Evolutionary conservation across 1,140 invertebrate genomes (phyloP), one percentile per base, ranked within the genome.

Genomic region (Sinella curviseta): DNA sequence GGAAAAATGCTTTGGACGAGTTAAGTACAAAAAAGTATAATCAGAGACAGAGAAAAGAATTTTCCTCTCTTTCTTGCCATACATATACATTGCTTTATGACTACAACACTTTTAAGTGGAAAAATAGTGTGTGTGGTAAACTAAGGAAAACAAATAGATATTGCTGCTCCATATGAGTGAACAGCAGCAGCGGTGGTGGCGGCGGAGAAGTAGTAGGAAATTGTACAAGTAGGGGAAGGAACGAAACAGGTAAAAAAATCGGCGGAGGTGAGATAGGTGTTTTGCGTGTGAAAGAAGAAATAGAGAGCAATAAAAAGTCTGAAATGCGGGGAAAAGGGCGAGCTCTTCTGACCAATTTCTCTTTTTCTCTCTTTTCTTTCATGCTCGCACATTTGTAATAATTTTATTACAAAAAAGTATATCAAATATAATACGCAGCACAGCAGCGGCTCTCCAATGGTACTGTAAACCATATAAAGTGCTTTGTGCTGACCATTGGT

Each of bases 201-300:
- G n/a, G n/a, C n/a, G n/a, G n/a, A n/a, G n/a, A n/a, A n/a, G n/a
- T n/a, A n/a, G n/a, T n/a, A n/a, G n/a, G n/a, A n/a, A n/a, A 48
- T 48, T 60, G 24, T 60, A 60, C 24, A n/a, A 26, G 24, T 14
- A 60, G 24, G 24, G 4, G 57, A 60, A 60, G 57, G 8, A 12
- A 60, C 14, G 24, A 70, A 70, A 33, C 12, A 12, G 65, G 8
- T 12, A 24, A 33, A 70, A 70, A 70, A 70, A 70, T 31, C 55
- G n/a, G 26, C 65, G 65, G 31, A 70, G 65, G 65, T 70, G 65
- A 33, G 65, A 70, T 70, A 70, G 65, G 65, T 70, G 65, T 70
- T 70, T 70, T 70, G 65, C 65, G 65, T 70, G 65, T 70, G 65
- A 70, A 70, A 70, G 14, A 70, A 70, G 65, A 70, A 70, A 70